These are phyloP conservation scores for Acropternis orthonyx DNA, from an alignment of 2,797 vertebrate genomes.

Conservation along the genomic window DNA sequence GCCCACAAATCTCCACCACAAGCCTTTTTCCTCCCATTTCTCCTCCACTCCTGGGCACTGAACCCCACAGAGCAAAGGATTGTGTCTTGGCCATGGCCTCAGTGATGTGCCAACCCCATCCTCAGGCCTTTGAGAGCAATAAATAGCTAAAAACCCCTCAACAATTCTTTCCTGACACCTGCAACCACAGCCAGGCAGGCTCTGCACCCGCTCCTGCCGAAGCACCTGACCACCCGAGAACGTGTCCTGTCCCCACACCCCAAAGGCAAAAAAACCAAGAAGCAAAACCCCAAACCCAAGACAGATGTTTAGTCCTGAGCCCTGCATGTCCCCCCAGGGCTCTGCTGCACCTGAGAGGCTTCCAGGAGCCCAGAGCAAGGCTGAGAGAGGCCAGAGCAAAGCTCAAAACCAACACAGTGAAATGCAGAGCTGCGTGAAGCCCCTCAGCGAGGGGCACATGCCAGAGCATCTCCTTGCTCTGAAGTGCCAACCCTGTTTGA, in stretches of 20 bases:
- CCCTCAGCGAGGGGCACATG: rapidly evolving
- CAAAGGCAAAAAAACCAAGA: background rate
- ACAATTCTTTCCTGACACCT: background rate
- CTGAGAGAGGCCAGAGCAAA: background rate
- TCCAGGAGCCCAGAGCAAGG: background rate
- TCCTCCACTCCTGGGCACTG: rapidly evolving
- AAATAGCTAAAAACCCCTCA: background rate
- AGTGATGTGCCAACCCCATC: rapidly evolving
- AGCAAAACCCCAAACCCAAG: background rate
- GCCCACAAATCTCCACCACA: background rate
- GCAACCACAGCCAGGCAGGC: background rate
- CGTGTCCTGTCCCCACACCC: background rate
- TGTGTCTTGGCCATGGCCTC: background rate
- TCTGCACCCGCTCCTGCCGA: background rate
- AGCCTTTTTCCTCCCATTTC: background rate
- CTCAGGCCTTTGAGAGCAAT: background rate
- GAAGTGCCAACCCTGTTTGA: rapidly evolving
- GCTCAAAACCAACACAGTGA: rapidly evolving
- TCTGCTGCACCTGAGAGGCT: rapidly evolving
- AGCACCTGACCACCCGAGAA: background rate
- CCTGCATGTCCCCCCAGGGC: no score
- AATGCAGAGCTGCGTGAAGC: background rate
- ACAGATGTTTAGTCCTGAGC: rapidly evolving
- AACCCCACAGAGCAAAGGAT: background rate
- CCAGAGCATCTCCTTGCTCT: rapidly evolving